Evolutionary conservation across 1,140 invertebrate genomes (phyloP).

Genomic region (Drosophila teissieri): DNA sequence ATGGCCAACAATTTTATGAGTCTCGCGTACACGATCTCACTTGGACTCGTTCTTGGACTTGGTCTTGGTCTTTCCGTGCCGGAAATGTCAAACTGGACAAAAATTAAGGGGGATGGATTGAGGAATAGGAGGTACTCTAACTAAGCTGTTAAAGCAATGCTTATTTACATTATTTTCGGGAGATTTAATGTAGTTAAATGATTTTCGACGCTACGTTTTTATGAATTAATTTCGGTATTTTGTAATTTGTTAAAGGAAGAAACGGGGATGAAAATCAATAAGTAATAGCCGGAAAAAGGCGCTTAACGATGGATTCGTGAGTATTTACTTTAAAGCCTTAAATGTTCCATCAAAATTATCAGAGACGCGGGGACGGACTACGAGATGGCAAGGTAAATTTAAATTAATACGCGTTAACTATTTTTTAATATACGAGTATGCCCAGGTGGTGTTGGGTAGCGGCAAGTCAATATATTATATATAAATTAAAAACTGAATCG

Average conservation of each 20-base stretch:
- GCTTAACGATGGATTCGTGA: neutral
- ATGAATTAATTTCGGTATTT: no score
- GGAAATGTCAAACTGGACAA: conserved; percentile 55
- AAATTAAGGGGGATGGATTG: neutral
- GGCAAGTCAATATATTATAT: conserved; percentile 57
- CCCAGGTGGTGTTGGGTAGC: conserved; percentile 9
- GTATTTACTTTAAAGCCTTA: conserved; percentile 18
- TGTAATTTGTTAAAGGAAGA: no score
- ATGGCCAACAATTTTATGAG: conserved; percentile 83
- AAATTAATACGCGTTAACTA: conserved; percentile 55
- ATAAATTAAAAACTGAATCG: conserved; percentile 57
- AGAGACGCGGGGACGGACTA: neutral
- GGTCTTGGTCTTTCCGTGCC: conserved; percentile 32
- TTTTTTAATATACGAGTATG: conserved; percentile 46
- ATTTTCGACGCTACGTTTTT: no score
- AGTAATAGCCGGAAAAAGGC: neutral
- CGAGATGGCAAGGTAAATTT: conserved; percentile 29
- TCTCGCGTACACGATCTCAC: conserved; percentile 56
- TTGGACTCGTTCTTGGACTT: conserved; percentile 24
- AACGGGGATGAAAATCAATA: no score
- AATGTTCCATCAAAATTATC: neutral
- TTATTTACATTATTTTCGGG: no score
- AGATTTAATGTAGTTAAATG: no score
- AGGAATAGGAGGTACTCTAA: neutral
- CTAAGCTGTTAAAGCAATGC: neutral